These are phyloP conservation scores for Nyctalus aviator DNA, from an alignment of 2,797 vertebrate genomes.

Conservation along the genomic window DNA sequence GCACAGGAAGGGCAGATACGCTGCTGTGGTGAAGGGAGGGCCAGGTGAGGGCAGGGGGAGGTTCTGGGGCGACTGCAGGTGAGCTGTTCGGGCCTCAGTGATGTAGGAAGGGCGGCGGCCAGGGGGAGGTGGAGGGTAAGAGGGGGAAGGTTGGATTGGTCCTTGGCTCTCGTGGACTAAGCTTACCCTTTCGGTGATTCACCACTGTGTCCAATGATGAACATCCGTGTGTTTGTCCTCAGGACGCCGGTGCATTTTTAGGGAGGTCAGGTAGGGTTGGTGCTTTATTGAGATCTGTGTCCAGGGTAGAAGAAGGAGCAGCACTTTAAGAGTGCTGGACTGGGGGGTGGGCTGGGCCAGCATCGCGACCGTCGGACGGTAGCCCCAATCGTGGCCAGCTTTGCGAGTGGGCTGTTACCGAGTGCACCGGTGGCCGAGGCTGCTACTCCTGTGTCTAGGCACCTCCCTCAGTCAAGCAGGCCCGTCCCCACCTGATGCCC, in stretches of 20 bases:
- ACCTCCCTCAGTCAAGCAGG: rapidly evolving
- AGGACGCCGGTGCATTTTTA: rapidly evolving
- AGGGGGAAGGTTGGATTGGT: no score
- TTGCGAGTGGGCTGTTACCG: no score
- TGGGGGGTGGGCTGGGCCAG: no score
- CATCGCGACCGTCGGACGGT: rapidly evolving
- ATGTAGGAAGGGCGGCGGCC: not conserved
- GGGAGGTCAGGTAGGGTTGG: not conserved
- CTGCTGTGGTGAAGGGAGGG: not conserved
- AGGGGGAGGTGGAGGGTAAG: no score
- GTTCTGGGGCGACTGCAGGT: not conserved
- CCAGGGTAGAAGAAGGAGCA: not conserved
- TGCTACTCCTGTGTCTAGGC: not conserved
- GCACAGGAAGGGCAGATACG: not conserved
- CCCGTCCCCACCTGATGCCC: no score
- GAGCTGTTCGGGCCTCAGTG: not conserved
- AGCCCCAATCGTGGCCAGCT: no score
- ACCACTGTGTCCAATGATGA: rapidly evolving
- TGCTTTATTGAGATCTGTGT: not conserved
- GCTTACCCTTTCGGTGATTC: not conserved
- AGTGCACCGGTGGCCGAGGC: not conserved
- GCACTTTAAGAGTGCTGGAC: not conserved
- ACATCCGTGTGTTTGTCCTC: rapidly evolving
- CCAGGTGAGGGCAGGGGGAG: not conserved
- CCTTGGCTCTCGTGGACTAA: rapidly evolving